Conservation (phyloP, 2,888 invertebrate species). For the Agonopterix arenella region DNA sequence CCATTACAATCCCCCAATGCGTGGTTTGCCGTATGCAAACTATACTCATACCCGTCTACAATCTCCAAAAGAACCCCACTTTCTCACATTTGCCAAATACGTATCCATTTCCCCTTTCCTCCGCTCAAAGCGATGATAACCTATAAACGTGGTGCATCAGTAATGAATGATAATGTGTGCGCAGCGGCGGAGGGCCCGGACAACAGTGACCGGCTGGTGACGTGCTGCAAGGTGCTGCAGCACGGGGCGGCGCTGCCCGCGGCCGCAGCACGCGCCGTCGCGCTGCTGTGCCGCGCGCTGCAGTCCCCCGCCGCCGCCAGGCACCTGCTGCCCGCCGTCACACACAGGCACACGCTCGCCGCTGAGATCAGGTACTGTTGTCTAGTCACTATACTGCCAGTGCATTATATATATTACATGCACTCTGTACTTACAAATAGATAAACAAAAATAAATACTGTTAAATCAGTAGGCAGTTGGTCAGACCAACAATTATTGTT, state of each 20-base stretch:
- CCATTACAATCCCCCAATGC: too few species aligned
- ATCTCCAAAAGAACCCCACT: too few species aligned
- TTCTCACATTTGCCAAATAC: too few species aligned
- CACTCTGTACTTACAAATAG: too few species aligned
- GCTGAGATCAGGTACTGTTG: conserved; percentile 78
- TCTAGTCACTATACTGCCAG: conserved; percentile 80
- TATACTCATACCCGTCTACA: too few species aligned
- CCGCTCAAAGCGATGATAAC: too few species aligned
- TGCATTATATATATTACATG: conserved; percentile 18
- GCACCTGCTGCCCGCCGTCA: conserved; percentile 83
- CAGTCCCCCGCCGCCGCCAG: conserved; percentile 81
- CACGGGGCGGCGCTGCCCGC: conserved; percentile 24
- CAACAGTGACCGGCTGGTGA: conserved; percentile 42
- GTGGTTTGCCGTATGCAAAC: too few species aligned
- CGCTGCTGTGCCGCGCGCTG: conserved; percentile 75
- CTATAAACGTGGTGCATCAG: too few species aligned
- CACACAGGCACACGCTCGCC: conserved; percentile 81
- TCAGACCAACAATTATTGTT: too few species aligned
- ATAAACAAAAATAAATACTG: too few species aligned
- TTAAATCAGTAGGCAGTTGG: too few species aligned
- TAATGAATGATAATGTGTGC: neutral
- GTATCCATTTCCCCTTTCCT: too few species aligned
- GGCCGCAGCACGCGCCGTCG: conserved; percentile 51
- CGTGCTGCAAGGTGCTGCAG: conserved; percentile 46
- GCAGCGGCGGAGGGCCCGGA: conserved; percentile 42